Conservation (phyloP, 2,113 vertebrate species). For the Gallinago paraguaiae region DNA sequence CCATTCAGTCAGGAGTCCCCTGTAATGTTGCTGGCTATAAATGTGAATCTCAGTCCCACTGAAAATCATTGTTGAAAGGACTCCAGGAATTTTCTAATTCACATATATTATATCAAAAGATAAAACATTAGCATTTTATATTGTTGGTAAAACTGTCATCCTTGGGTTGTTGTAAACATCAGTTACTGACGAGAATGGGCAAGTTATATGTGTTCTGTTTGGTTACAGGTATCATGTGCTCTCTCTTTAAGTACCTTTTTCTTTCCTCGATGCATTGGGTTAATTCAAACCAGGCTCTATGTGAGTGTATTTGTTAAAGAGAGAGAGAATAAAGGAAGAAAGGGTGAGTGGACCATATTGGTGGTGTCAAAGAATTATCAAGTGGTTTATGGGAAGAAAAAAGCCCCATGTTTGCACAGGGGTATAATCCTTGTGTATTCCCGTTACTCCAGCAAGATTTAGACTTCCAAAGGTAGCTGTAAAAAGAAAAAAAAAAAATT, state of each 20-base stretch:
- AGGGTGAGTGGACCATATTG: background rate
- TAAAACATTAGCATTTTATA: background rate
- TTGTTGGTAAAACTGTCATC: background rate
- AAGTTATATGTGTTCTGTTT: background rate
- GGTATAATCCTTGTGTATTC: background rate
- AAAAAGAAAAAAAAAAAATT: background rate
- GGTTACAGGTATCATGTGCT: background rate
- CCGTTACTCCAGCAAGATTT: background rate
- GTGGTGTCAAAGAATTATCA: background rate
- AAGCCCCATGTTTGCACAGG: rapidly evolving
- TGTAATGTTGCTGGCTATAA: background rate
- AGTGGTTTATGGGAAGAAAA: background rate
- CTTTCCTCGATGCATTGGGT: background rate
- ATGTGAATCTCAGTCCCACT: background rate
- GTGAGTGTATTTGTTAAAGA: background rate
- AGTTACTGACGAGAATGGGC: background rate
- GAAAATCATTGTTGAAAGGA: background rate
- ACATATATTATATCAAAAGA: background rate
- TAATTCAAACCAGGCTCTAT: background rate
- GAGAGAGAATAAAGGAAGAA: background rate
- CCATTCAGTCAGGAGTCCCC: background rate
- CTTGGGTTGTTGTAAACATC: background rate
- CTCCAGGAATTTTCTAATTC: background rate
- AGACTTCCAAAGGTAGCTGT: background rate
- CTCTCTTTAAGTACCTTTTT: background rate